phyloP scores from a whole-genome alignment of 2,888 invertebrate genomes.

The Ophion ventricosus region DNA sequence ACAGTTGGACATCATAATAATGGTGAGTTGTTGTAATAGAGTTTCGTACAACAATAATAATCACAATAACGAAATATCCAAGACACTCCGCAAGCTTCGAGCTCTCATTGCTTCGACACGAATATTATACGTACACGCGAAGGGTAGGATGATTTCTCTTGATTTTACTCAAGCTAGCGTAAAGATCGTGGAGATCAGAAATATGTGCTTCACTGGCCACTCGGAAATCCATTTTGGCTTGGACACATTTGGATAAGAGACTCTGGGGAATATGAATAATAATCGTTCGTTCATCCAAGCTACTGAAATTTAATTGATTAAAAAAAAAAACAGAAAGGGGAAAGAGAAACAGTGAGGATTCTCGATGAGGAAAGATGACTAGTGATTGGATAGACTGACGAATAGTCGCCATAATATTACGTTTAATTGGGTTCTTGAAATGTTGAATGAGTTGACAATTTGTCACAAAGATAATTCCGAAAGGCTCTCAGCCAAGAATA shows the following conservation, averaged over 20 bases:
- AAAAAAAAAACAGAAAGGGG: not conserved
- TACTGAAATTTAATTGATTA: constrained; percentile 7
- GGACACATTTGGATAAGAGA: constrained; percentile 4
- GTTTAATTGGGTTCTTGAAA: not conserved
- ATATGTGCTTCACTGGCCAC: constrained; percentile 5
- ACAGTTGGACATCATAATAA: constrained; percentile 62
- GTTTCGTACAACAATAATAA: constrained; percentile 43
- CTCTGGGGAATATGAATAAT: constrained; percentile 30
- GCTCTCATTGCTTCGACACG: constrained; percentile 4
- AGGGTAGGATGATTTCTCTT: not conserved
- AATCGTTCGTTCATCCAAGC: constrained; percentile 23
- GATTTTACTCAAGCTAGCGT: constrained; percentile 22
- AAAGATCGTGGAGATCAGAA: constrained; percentile 14
- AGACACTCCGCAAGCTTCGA: constrained; percentile 3
- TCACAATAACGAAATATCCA: constrained; percentile 20
- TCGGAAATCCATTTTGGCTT: constrained; percentile 15
- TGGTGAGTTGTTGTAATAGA: constrained; percentile 35
- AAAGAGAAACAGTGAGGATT: not conserved
- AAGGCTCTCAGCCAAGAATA: not conserved
- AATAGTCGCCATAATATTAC: not conserved
- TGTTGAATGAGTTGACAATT: not conserved
- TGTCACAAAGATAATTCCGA: constrained; percentile 6
- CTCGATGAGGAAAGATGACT: constrained; percentile 5
- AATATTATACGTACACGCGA: not conserved
- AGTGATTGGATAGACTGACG: not conserved